Conservation (phyloP, 2,888 invertebrate genomes). For the Lasioglossum pauxillum region DNA sequence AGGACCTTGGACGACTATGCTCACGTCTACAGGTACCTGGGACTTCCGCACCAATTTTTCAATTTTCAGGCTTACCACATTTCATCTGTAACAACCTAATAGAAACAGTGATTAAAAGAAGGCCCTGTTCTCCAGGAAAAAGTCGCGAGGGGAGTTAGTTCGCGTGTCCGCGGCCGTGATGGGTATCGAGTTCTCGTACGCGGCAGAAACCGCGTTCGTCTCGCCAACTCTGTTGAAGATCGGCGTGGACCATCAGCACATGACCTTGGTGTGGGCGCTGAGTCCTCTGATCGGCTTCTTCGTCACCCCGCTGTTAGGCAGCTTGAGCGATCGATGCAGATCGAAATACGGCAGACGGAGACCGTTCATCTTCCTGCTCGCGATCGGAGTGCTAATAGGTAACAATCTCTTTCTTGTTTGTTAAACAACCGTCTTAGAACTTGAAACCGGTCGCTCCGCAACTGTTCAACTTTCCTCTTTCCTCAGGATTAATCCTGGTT, state of each 20-base stretch:
- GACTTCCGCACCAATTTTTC: background rate
- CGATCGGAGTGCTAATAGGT: constrained; percentile 95
- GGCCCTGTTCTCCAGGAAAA: constrained; percentile 86
- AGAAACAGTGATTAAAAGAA: background rate
- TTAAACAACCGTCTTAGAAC: background rate
- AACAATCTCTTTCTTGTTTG: background rate
- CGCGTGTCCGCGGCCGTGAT: constrained; percentile 97
- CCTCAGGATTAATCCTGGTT: constrained; percentile 92
- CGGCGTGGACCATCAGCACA: constrained; percentile 95
- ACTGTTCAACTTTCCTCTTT: background rate
- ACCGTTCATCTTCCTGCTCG: constrained; percentile 95
- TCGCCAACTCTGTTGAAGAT: constrained; percentile 97
- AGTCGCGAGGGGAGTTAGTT: constrained; percentile 92
- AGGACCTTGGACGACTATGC: constrained; percentile 86
- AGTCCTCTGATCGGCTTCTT: constrained; percentile 98
- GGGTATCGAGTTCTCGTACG: constrained; percentile 99
- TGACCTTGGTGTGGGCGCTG: constrained; percentile 98
- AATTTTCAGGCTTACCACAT: no score
- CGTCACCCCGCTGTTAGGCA: constrained; percentile 96
- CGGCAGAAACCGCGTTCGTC: constrained; percentile 98
- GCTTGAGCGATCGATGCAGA: constrained; percentile 95
- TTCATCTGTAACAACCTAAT: no score
- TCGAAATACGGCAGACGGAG: constrained; percentile 93
- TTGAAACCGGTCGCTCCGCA: background rate
- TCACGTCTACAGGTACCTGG: constrained; percentile 88